phyloP scores from a whole-genome alignment of 2,888 invertebrate species.

The Drosophila fungiperda region DNA sequence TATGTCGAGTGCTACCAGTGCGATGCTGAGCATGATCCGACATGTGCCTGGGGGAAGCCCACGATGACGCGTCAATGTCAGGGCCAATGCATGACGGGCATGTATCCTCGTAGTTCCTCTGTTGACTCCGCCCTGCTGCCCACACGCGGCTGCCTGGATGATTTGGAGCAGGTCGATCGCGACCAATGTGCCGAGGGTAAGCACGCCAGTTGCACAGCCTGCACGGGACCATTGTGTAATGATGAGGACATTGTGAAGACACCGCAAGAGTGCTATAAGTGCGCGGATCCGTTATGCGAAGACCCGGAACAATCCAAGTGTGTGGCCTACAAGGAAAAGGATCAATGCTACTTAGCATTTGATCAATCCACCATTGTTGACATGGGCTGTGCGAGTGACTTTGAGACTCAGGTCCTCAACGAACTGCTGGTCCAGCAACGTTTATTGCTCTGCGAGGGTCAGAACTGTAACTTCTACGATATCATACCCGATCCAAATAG shows the following conservation, averaged over 20 bases:
- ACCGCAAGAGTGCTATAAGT: slow-evolving; percentile 74
- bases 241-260: slow-evolving; percentile 52
- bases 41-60: slow-evolving; percentile 57
- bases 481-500: slow-evolving; percentile 50
- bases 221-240: slow-evolving; percentile 71
- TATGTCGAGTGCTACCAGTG: slow-evolving; percentile 80
- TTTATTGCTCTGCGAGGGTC: slow-evolving; percentile 71
- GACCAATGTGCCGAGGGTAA: slow-evolving; percentile 60
- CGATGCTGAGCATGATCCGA: slow-evolving; percentile 63
- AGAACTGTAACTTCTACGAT: slow-evolving; percentile 69
- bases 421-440: slow-evolving; percentile 71
- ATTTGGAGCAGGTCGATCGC: slow-evolving; percentile 72
- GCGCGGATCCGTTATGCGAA: slow-evolving; percentile 62
- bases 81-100: slow-evolving; percentile 76
- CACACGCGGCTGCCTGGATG: slow-evolving; percentile 81
- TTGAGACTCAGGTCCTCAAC: slow-evolving; percentile 57
- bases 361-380: slow-evolving; percentile 50
- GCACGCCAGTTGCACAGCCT: slow-evolving; percentile 65
- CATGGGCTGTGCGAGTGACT: slow-evolving; percentile 83
- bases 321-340: slow-evolving; percentile 62
- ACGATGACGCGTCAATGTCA: slow-evolving; percentile 71
- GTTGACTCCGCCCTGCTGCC: slow-evolving; percentile 73
- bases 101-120: slow-evolving; percentile 74
- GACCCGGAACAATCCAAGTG: slow-evolving; percentile 52
- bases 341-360: slow-evolving; percentile 78